Percentiles rank a stretch among this genome's conserved stretches.
phyloP scores from a whole-genome alignment of 2,888 invertebrate genomes.

The Agrypnus murinus region DNA sequence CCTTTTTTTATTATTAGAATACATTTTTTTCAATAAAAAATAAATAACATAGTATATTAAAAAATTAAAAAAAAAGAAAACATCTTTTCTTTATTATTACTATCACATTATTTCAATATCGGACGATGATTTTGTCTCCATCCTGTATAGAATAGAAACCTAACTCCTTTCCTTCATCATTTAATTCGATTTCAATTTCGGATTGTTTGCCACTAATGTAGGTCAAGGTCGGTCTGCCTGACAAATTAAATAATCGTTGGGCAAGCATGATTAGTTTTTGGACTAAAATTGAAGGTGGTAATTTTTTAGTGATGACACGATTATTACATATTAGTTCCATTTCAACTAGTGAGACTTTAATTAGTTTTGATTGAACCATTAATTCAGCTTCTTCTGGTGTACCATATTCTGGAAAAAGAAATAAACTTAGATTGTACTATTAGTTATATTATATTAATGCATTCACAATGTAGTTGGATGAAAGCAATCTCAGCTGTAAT shows the following conservation, averaged over 20 bases:
- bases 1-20: no score
- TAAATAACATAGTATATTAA: no score
- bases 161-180: constrained; percentile 88
- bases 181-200: constrained; percentile 82
- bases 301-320: constrained; percentile 77
- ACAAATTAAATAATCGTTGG: constrained; percentile 82
- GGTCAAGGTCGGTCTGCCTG: constrained; percentile 69
- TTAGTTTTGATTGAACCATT: constrained; percentile 73
- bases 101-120: no score
- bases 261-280: constrained; percentile 88
- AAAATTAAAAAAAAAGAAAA: no score
- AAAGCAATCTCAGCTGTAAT: not conserved
- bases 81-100: no score
- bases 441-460: not conserved
- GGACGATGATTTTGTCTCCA: constrained; percentile 83
- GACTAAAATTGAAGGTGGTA: constrained; percentile 85
- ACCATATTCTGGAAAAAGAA: constrained; percentile 81
- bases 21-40: no score
- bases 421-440: no score
- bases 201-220: constrained; percentile 76
- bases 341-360: constrained; percentile 81
- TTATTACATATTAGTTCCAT: constrained; percentile 75
- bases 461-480: not conserved
- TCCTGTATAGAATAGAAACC: constrained; percentile 89
- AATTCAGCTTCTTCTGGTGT: constrained; percentile 86